Evolutionary conservation across 2,797 vertebrate genomes (phyloP).

Genomic region (Sphenodon punctatus): DNA sequence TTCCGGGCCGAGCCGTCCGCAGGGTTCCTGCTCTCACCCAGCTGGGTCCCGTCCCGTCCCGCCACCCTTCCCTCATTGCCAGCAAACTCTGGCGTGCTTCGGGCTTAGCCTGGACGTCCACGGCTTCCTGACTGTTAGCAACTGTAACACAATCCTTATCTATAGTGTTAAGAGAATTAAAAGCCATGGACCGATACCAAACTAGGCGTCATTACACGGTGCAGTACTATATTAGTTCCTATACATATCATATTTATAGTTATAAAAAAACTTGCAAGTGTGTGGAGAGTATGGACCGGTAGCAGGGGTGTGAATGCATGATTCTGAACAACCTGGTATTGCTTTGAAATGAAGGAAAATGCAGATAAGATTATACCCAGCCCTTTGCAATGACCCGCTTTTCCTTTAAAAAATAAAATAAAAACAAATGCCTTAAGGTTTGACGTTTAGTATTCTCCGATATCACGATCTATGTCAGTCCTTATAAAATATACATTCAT

Average conservation of each 20-base stretch:
- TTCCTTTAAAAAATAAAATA: constrained; percentile 62
- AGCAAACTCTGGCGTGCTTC: neutral
- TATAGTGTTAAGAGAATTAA: constrained; percentile 80
- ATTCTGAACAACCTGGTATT: constrained; percentile 79
- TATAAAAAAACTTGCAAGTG: constrained; percentile 63
- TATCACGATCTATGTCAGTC: constrained; percentile 76
- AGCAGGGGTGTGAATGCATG: constrained; percentile 64
- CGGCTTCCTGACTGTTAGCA: constrained; percentile 51
- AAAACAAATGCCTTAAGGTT: constrained; percentile 69
- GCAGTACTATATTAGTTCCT: constrained; percentile 77
- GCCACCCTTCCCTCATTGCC: neutral
- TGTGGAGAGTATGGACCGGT: constrained; percentile 57
- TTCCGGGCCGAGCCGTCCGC: neutral
- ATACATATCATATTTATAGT: constrained; percentile 81
- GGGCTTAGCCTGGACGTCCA: neutral
- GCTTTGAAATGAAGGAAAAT: constrained; percentile 79
- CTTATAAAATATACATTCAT: constrained; percentile 92
- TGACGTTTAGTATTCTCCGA: constrained; percentile 75
- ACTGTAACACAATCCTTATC: constrained; percentile 78
- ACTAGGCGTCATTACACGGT: constrained; percentile 78
- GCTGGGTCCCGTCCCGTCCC: neutral
- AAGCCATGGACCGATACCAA: constrained; percentile 75
- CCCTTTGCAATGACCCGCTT: constrained; percentile 88
- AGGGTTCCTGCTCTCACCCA: too few species aligned
- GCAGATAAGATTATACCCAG: constrained; percentile 81